Percentiles rank a stretch among this genome's conserved stretches.
Evolutionary conservation across 1,140 invertebrate genomes (phyloP).

Genomic region (Drosophila elegans): DNA sequence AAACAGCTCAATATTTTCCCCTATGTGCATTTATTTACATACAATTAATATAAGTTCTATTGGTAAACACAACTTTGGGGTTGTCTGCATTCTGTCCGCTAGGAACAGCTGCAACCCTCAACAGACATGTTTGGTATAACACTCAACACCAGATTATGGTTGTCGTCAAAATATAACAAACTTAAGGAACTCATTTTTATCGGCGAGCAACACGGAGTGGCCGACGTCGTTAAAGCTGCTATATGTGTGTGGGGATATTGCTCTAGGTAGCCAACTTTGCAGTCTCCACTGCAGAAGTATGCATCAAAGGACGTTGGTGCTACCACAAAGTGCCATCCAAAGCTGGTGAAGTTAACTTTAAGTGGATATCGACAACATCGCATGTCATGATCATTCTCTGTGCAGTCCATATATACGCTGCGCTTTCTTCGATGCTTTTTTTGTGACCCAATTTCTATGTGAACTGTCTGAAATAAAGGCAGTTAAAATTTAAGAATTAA

Average conservation of each 20-base stretch:
- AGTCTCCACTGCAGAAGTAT: slow-evolving; percentile 98
- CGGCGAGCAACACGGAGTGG: slow-evolving; percentile 94
- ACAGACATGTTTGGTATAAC: slow-evolving; percentile 96
- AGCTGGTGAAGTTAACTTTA: slow-evolving; percentile 97
- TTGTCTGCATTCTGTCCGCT: slow-evolving; percentile 78
- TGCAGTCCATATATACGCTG: slow-evolving; percentile 85
- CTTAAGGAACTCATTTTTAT: slow-evolving; percentile 94
- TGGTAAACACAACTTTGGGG: too few relatives aligned
- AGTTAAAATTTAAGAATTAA: not conserved
- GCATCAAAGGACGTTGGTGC: slow-evolving; percentile 98
- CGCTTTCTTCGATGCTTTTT: slow-evolving; percentile 89
- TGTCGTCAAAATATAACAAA: slow-evolving; percentile 96
- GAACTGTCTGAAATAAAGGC: slow-evolving; percentile 89
- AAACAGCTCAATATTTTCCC: not conserved
- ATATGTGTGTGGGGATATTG: slow-evolving; percentile 97
- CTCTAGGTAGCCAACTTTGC: slow-evolving; percentile 94
- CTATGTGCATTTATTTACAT: slow-evolving; percentile 1
- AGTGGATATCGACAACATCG: slow-evolving; percentile 96
- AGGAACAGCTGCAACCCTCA: slow-evolving; percentile 96
- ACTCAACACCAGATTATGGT: slow-evolving; percentile 94
- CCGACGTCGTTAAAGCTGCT: slow-evolving; percentile 90
- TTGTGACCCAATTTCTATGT: slow-evolving; percentile 90
- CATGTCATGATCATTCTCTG: slow-evolving; percentile 87
- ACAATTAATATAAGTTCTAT: slow-evolving; percentile 1
- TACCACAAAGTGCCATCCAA: slow-evolving; percentile 99